Evolutionary conservation across 2,113 vertebrate species (phyloP).

Genomic region (Alces alces): DNA sequence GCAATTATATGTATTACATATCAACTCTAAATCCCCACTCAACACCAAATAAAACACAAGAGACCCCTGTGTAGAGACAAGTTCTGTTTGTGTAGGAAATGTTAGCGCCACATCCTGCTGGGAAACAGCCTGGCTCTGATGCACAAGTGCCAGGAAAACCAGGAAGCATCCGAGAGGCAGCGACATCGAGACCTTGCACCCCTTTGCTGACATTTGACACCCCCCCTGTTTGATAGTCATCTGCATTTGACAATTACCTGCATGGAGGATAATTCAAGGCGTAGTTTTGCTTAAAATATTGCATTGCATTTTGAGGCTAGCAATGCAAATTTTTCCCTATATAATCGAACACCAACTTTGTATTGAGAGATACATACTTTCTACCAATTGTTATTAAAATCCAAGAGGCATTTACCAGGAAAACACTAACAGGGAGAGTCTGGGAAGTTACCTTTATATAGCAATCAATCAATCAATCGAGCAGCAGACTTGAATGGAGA

Average conservation of each 20-base stretch:
- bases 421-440: neutral
- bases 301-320: neutral
- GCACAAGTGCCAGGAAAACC: rapidly evolving
- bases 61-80: rapidly evolving
- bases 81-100: neutral
- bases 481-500: neutral
- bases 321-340: neutral
- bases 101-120: rapidly evolving
- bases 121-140: rapidly evolving
- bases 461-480: too few relatives aligned
- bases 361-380: neutral
- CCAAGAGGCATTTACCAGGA: neutral
- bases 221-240: neutral
- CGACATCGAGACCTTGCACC: rapidly evolving
- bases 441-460: rapidly evolving
- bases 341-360: neutral
- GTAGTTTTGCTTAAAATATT: neutral
- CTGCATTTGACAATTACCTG: neutral
- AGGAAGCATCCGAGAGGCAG: rapidly evolving
- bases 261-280: neutral
- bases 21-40: neutral
- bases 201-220: neutral
- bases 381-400: neutral
- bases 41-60: neutral
- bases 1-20: too few relatives aligned